A percentile compares a stretch with the other conserved stretches of the same genome.
phyloP scores from a whole-genome alignment of 2,797 vertebrate genomes.

The Ceyx erithaca region DNA sequence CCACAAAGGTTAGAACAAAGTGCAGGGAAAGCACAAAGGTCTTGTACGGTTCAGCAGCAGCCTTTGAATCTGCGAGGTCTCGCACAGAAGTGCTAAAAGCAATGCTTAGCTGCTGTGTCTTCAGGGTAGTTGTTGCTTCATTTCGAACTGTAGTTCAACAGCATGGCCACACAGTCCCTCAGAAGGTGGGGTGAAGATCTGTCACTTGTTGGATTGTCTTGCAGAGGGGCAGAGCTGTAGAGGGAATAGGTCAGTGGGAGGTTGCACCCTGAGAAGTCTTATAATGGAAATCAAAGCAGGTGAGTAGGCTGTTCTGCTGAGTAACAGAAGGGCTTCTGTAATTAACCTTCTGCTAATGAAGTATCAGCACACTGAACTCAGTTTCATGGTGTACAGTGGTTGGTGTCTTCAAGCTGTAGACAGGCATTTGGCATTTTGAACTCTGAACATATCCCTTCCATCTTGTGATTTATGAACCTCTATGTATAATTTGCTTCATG shows the following conservation, averaged over 20 bases:
- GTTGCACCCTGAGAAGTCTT: neutral
- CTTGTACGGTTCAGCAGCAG: neutral
- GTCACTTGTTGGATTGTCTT: neutral
- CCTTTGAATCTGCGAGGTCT: neutral
- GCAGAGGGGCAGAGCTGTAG: neutral
- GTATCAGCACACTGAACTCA: neutral
- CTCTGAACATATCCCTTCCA: neutral
- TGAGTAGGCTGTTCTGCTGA: neutral
- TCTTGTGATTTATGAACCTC: neutral
- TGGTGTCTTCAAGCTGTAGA: neutral
- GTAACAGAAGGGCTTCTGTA: neutral
- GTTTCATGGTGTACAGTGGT: neutral
- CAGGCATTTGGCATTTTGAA: neutral
- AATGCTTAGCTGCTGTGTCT: neutral
- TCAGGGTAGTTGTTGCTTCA: neutral
- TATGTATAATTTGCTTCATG: fast-evolving
- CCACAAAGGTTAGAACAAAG: neutral
- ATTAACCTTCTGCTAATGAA: conserved; percentile 1
- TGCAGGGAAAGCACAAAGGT: neutral
- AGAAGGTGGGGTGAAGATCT: neutral
- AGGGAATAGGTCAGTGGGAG: neutral
- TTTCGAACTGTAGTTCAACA: neutral
- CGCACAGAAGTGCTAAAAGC: neutral
- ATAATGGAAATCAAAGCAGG: neutral
- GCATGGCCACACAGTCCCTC: neutral